A percentile compares a stretch with the other conserved stretches of the same genome.
These are phyloP conservation scores for Dendrocincla fuliginosa DNA, from an alignment of 2,797 vertebrate genomes.

Conservation along the genomic window DNA sequence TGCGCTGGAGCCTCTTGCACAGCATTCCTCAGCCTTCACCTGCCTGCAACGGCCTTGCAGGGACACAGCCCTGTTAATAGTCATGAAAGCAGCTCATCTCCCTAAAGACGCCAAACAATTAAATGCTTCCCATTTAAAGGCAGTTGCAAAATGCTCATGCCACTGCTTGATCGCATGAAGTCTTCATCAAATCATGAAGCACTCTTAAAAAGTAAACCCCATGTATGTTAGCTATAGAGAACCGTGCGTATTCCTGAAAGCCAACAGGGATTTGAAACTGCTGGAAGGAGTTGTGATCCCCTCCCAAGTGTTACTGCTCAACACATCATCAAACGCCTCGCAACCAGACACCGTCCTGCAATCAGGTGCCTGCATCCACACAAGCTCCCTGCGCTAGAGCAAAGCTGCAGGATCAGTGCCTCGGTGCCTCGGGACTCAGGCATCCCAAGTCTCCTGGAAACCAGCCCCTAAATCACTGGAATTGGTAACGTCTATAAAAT, in stretches of 20 bases:
- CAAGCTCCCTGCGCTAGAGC: neutral
- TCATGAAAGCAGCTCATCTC: conserved; percentile 2
- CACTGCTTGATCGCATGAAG: neutral
- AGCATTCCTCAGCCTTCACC: conserved; percentile 31
- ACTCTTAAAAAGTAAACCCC: neutral
- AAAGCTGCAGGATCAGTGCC: neutral
- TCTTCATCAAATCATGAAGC: neutral
- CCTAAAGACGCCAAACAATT: neutral
- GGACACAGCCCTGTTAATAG: conserved; percentile 12
- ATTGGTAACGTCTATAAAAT: neutral
- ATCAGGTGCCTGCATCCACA: neutral
- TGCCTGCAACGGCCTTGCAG: conserved; percentile 6
- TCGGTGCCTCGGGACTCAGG: neutral
- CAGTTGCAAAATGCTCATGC: neutral
- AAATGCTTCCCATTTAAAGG: conserved; percentile 13
- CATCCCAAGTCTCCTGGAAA: conserved; percentile 7
- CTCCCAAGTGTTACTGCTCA: neutral
- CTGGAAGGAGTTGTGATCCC: neutral
- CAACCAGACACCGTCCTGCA: neutral
- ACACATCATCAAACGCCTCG: neutral
- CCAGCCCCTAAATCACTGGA: neutral
- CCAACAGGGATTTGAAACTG: neutral
- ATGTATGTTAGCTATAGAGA: neutral
- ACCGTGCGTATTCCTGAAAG: neutral
- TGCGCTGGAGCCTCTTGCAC: neutral